Percentiles rank a stretch among this genome's conserved stretches.
Conservation (phyloP, 2,113 vertebrate species). For the Bambusicola thoracicus region DNA sequence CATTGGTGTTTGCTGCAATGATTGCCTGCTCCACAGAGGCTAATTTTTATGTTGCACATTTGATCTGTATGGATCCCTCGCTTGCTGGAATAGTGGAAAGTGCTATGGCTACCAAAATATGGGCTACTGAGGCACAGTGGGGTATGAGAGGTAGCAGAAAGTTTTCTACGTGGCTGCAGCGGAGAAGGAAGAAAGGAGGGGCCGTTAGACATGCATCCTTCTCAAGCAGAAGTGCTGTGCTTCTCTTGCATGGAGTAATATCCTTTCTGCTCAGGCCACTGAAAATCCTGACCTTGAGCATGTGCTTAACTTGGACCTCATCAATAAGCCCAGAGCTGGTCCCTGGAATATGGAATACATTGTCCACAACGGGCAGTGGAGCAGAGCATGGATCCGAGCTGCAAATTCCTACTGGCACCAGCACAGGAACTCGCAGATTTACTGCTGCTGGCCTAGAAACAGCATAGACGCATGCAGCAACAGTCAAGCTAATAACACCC, state of each 20-base stretch:
- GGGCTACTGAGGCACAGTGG: not conserved
- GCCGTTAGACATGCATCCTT: not conserved
- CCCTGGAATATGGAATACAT: not conserved
- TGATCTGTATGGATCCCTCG: not conserved
- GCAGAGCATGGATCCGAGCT: not conserved
- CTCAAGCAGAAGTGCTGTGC: rapidly evolving
- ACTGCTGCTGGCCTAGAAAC: slow-evolving; percentile 52
- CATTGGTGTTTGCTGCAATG: not conserved
- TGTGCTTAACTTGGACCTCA: not conserved
- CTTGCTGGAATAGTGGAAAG: not conserved
- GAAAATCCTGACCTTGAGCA: not conserved
- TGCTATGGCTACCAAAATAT: not conserved
- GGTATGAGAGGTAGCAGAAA: not conserved
- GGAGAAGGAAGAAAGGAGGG: not conserved
- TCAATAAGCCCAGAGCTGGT: slow-evolving; percentile 1
- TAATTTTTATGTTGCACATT: rapidly evolving
- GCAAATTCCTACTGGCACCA: not conserved
- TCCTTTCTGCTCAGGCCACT: not conserved
- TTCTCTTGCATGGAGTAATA: not conserved
- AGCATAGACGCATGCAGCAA: slow-evolving; percentile 28
- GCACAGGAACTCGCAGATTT: slow-evolving; percentile 47
- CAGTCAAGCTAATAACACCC: slow-evolving; percentile 59
- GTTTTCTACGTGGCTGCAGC: not conserved
- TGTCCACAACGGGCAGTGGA: not conserved
- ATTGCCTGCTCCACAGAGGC: not conserved